Base-by-base conservation (phyloP, 2,113 vertebrate species). In the Guaruba guarouba region DNA sequence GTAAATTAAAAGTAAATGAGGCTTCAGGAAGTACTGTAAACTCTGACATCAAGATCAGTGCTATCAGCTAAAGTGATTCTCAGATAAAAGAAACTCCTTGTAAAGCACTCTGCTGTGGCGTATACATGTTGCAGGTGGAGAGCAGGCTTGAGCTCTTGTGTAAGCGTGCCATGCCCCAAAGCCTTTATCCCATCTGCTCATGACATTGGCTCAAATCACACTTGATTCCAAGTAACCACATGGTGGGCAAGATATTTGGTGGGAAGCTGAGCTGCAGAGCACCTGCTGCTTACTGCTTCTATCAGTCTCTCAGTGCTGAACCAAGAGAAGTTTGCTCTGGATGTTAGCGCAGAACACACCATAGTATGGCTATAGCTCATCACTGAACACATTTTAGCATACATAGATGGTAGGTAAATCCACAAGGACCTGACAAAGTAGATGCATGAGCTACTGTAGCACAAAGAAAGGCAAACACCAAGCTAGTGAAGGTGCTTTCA, bases 361-460 rank as follows among this genome's bases (percentile, higher is more conserved):
- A 3, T 0, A 29, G 35, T 2, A 41, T 4, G 2, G 31, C 2
- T 5, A 2, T 2, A 73, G 86, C 35, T 64, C 48, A 16, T n/a
- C 5, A 0, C 57, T 16, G 48, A 78, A 61, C 43, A 0, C 17
- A 57, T 51, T n/a, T 9, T 46, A 77, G 90, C 63, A 25, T 29
- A 48, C n/a, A 2, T 0, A n/a, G 67, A 31, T 1, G 19, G 79
- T 6, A 66, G 33, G 71, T 8, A 52, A 46, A 83, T 16, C 79
- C 80, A 37, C 2, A 13, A 66, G 76, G 44, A 18, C 57, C 86
- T 52, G 46, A 66, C 46, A 28, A 28, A 71, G 41, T 3, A 29
- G 41, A 52, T 33, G 20, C 2, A 31, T 2, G n/a, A 90, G 77
- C 69, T 41, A 37, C 44, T 16, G 3, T 5, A 18, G 62, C 82